Base-by-base conservation (phyloP, 1,140 invertebrate genomes). In the Cyrtorhinus lividipennis region DNA sequence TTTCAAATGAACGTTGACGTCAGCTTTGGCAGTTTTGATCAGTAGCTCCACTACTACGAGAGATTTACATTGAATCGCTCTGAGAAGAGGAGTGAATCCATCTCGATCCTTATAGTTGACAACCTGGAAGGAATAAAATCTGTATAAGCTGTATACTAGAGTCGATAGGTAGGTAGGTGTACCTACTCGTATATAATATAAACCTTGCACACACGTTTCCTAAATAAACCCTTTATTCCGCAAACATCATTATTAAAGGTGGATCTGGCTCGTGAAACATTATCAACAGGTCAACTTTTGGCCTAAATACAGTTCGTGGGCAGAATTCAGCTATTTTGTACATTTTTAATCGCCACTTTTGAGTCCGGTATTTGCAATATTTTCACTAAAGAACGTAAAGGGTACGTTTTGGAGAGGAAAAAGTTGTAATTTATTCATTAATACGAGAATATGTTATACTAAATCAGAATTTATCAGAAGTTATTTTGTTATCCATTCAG, bases 21-120 rank as follows among this genome's bases (percentile, higher is more conserved):
- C 24, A 3, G 48, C 48, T 53, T 53, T 20, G 3, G 48, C 48
- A 10, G 12, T 20, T 53, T 53, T 20, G 20, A 53, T 53, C 10
- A 53, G 48, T 3, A 10, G 48, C 48, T 5, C 20, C 8, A 53
- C 48, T 8, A 53, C 12, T 13, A 20, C 12, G 12, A 10, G 3
- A 5, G 48, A 53, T 3, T 8, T 3, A 5, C 20, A 5, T 20
- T 53, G 12, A 53, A 53, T 20, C 3, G 48, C 48, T 10, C 10
- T 13, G 3, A 15, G 48, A 18, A 53, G 10, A 20, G 48, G 48
- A 18, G 85, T 85, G 65, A 88, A 88, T n/a, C 83, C 81, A 65
- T 82, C 83, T 0, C 76, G 74, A 71, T 88, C 86, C 69, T 1
- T 70, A 70, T 62, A 73, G 69, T 2, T 77, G 69, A 12, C 76